Conservation (phyloP, 2,113 vertebrate genomes). For the Sinocyclocheilus anshuiensis region DNA sequence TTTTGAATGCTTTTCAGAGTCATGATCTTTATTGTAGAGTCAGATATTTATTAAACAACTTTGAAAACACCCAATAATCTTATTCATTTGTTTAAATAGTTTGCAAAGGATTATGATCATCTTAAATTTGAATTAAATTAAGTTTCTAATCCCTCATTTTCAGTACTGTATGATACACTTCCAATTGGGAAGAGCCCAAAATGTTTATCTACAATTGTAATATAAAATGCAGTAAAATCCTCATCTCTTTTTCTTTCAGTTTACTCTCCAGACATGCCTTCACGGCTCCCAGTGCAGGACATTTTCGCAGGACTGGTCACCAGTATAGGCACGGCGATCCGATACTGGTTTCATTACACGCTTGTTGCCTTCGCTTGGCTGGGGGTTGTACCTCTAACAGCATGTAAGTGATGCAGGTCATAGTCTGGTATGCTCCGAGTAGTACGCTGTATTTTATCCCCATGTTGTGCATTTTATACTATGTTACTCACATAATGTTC, state of each 20-base stretch:
- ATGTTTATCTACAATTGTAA: not conserved
- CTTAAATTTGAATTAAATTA: not conserved
- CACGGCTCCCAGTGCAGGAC: conserved; percentile 97
- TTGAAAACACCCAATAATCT: not conserved
- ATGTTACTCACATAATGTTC: conserved; percentile 30
- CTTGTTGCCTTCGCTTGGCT: conserved; percentile 99
- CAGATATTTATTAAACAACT: not conserved
- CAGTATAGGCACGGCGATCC: conserved; percentile 97
- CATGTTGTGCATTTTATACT: not conserved
- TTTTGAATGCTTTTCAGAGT: not conserved
- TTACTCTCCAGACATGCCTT: conserved; percentile 99
- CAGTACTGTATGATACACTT: not conserved
- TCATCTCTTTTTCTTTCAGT: conserved; percentile 69
- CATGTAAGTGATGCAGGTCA: conserved; percentile 83
- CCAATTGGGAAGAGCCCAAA: not conserved
- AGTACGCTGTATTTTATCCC: not conserved
- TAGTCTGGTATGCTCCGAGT: not conserved
- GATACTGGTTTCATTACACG: conserved; percentile 99
- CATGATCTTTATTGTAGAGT: not conserved
- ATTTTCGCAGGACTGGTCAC: conserved; percentile 98
- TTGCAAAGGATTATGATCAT: too few relatives aligned
- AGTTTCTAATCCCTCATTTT: not conserved
- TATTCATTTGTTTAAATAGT: not conserved
- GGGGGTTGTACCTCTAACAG: conserved; percentile 98
- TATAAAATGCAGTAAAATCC: not conserved